Evolutionary conservation across 2,113 vertebrate genomes (phyloP), one percentile per base, ranked within the genome.

Genomic region (Mola mola): DNA sequence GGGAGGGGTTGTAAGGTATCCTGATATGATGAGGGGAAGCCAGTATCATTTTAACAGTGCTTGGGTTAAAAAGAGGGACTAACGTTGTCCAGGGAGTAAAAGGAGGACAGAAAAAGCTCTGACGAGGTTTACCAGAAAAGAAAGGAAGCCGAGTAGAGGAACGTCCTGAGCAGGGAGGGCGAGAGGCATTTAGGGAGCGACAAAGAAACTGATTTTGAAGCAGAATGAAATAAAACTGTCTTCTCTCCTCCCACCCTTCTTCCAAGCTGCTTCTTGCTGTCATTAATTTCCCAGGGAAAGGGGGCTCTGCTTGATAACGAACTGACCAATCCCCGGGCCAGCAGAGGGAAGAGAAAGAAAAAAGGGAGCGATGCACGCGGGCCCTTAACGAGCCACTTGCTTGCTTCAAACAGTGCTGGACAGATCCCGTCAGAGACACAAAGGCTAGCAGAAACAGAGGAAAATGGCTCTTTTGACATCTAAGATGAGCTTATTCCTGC

Each of bases 211-310:
- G 52, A 59, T 72, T 81, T 64, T 72, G 33, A 66, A 68, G 72
- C 51, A n/a, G 6, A 68, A 55, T 60, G 3, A 61, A 70, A 73
- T 58, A 56, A 40, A 37, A 52, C 34, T 24, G 40, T 37, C 57
- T 29, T 61, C 16, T 16, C 16, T 37, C 29, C 40, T 25, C 20
- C 1, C 26, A 16, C 11, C 6, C 66, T 67, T 53, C 70, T 64
- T 79, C 85, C 66, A 52, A 72, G 77, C 52, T 66, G 49, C 77
- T 79, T 82, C 57, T 61, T 59, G 40, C 80, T 53, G 48, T 82
- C 84, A 90, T 85, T 87, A 85, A 90, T 89, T 87, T 91, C 85
- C 66, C 63, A 79, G 86, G 87, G 80, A 90, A 81, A 81, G 61
- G 44, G 53, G 65, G 70, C 65, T 43, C 60, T 77, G 72, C 78